Percentiles rank a stretch among this genome's conserved stretches.
phyloP scores from a whole-genome alignment of 2,797 vertebrate genomes.

The Centropyge bicolor region DNA sequence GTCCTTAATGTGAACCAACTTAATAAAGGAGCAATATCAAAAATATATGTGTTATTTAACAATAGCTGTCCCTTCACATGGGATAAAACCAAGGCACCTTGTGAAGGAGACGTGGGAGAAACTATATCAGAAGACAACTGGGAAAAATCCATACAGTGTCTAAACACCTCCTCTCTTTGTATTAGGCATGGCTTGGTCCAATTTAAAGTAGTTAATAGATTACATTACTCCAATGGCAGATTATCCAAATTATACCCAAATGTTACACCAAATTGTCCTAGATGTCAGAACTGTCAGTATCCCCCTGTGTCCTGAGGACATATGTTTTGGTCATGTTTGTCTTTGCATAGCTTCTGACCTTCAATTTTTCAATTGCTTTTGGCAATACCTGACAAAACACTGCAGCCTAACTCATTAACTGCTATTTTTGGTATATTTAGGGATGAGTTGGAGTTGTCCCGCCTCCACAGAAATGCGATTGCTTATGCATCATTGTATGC shows the following conservation, averaged over 20 bases:
- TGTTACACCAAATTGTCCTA: neutral
- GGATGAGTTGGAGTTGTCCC: neutral
- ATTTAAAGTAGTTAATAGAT: neutral
- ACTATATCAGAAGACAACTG: neutral
- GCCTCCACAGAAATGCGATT: constrained; percentile 1
- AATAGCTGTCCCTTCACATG: too few species aligned
- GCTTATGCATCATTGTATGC: neutral
- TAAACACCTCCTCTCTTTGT: neutral
- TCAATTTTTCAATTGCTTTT: neutral
- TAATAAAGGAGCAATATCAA: neutral
- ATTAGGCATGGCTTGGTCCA: neutral
- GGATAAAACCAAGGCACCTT: neutral
- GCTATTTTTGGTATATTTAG: neutral
- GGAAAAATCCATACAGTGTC: neutral
- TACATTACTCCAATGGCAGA: neutral
- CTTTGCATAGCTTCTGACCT: neutral
- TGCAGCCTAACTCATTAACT: neutral
- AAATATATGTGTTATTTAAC: too few species aligned
- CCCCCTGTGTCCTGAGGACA: neutral
- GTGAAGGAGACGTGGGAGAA: neutral
- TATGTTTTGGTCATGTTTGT: too few species aligned
- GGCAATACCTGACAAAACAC: neutral
- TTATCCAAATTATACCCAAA: neutral
- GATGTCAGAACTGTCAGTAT: too few species aligned
- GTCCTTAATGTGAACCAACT: neutral